Evolutionary conservation across 2,113 vertebrate species (phyloP).

Genomic region (Tachycineta bicolor): DNA sequence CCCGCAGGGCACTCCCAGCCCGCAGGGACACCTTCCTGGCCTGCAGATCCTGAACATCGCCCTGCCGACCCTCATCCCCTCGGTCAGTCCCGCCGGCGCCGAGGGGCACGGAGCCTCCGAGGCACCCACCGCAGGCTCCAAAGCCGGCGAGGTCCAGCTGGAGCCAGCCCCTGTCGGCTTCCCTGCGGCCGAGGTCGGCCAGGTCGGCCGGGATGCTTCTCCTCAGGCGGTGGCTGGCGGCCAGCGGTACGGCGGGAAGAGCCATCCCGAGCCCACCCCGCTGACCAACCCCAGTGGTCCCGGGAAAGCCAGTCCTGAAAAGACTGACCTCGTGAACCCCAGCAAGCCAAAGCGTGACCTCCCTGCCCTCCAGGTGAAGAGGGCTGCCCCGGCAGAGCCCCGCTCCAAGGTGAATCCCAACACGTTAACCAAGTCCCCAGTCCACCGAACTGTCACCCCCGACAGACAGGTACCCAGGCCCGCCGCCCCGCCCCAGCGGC

Average conservation of each 20-base stretch:
- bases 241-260: conserved; percentile 26
- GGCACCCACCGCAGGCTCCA: neutral
- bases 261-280: neutral
- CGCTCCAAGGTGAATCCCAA: conserved; percentile 27
- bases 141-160: neutral
- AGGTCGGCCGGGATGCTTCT: neutral
- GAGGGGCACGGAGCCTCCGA: conserved; percentile 74
- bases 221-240: conserved; percentile 36
- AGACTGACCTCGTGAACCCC: neutral
- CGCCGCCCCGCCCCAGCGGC: conserved; percentile 67
- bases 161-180: neutral
- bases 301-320: neutral
- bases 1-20: conserved; percentile 76
- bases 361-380: conserved; percentile 13
- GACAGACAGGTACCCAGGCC: conserved; percentile 56
- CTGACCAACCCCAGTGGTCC: neutral
- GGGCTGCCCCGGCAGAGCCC: neutral
- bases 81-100: conserved; percentile 74
- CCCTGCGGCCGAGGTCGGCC: neutral
- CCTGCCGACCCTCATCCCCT: conserved; percentile 88
- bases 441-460: conserved; percentile 14
- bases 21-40: conserved; percentile 82
- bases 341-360: conserved; percentile 31
- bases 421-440: neutral
- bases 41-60: conserved; percentile 94